A percentile compares a stretch with the other conserved stretches of the same genome.
phyloP scores from a whole-genome alignment of 1,140 invertebrate species.

The Cecropterus lyciades region DNA sequence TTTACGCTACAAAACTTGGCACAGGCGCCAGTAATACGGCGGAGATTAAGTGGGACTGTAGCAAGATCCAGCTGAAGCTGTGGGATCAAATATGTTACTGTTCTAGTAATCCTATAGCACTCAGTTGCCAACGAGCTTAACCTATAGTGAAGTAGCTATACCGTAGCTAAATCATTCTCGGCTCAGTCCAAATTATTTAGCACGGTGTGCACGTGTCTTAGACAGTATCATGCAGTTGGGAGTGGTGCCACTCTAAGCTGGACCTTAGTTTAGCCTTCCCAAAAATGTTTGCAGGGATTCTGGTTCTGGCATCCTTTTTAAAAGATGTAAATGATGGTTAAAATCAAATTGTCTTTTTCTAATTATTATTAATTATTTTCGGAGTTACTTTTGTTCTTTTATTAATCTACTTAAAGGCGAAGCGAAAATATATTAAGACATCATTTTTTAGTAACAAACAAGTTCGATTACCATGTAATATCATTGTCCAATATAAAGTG shows the following conservation, averaged over 20 bases:
- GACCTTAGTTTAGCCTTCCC: too few relatives aligned
- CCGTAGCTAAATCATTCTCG: neutral
- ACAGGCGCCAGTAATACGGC: neutral
- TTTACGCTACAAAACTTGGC: neutral
- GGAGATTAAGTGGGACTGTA: neutral
- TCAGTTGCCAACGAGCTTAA: neutral
- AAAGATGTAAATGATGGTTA: too few relatives aligned
- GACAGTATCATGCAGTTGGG: neutral
- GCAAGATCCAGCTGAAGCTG: neutral
- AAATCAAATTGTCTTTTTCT: too few relatives aligned
- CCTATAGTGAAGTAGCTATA: neutral
- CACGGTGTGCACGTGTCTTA: slow-evolving; percentile 2
- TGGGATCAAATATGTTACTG: neutral
- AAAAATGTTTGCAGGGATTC: too few relatives aligned
- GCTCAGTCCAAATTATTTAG: neutral
- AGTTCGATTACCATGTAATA: too few relatives aligned
- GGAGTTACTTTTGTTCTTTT: too few relatives aligned
- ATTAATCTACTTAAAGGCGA: too few relatives aligned
- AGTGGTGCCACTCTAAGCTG: neutral
- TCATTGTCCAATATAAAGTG: too few relatives aligned
- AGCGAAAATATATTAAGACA: too few relatives aligned
- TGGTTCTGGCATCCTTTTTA: too few relatives aligned
- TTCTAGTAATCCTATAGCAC: neutral
- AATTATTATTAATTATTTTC: too few relatives aligned
- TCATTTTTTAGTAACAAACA: too few relatives aligned